These are phyloP conservation scores for Anthopleura xanthogrammica DNA, from an alignment of 92 coral and sea anemone species.

Conservation along the genomic window DNA sequence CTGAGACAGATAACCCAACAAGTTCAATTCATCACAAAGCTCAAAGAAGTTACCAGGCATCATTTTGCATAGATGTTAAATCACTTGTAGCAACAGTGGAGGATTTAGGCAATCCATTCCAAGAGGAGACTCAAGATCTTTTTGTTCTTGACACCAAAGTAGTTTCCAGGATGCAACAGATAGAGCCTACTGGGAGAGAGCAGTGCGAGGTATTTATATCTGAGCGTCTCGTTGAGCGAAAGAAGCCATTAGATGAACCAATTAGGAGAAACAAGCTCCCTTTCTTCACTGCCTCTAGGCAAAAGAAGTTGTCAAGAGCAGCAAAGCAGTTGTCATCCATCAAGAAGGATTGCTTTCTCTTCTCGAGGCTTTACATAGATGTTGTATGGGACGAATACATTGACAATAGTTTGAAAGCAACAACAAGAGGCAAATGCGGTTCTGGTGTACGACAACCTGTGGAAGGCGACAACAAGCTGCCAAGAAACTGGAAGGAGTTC, in stretches of 20 bases:
- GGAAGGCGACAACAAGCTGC: slow-evolving; percentile 34
- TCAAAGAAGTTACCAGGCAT: slow-evolving; percentile 33
- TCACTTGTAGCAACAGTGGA: slow-evolving; percentile 35
- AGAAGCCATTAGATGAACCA: slow-evolving; percentile 38
- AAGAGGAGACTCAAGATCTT: slow-evolving; percentile 43
- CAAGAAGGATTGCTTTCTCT: slow-evolving; percentile 41
- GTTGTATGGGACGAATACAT: slow-evolving; percentile 68
- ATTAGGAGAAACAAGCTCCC: slow-evolving; percentile 54
- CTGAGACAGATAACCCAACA: slow-evolving; percentile 8
- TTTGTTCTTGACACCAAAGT: slow-evolving; percentile 46
- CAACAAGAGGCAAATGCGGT: slow-evolving; percentile 50
- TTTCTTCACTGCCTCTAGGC: slow-evolving; percentile 34
- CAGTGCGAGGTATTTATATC: slow-evolving; percentile 41
- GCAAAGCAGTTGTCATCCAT: slow-evolving; percentile 41
- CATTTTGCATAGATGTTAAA: slow-evolving; percentile 43
- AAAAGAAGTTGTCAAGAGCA: slow-evolving; percentile 33
- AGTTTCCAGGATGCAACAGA: slow-evolving; percentile 21
- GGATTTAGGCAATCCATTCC: slow-evolving; percentile 46
- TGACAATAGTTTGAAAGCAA: slow-evolving; percentile 51
- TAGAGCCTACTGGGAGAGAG: slow-evolving; percentile 27
- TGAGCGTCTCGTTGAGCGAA: slow-evolving; percentile 40
- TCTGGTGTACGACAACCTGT: slow-evolving; percentile 47
- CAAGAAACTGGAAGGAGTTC: slow-evolving; percentile 58
- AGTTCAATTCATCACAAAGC: slow-evolving; percentile 46
- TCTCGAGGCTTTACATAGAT: slow-evolving; percentile 54